Conservation (phyloP, 2,113 vertebrate species). For the Periophthalmodon schlosseri region DNA sequence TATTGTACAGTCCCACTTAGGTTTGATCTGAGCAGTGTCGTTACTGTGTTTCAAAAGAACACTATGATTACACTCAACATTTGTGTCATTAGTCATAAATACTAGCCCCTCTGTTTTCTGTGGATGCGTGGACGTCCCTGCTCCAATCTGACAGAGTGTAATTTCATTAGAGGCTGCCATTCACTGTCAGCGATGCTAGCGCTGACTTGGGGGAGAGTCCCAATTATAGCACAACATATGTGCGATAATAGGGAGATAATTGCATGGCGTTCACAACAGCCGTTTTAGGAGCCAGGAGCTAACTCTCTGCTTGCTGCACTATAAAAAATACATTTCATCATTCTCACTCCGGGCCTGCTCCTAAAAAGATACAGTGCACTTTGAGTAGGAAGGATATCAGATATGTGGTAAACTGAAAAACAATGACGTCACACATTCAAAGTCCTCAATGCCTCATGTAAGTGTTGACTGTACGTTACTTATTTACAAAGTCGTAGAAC, state of each 20-base stretch:
- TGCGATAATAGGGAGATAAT: conserved; percentile 75
- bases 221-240: conserved; percentile 69
- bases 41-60: neutral
- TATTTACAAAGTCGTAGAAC: neutral
- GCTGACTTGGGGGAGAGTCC: conserved; percentile 52
- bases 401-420: conserved; percentile 11
- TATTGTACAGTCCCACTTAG: neutral
- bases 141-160: conserved; percentile 4
- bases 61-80: neutral
- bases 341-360: conserved; percentile 5
- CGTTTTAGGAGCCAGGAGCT: conserved; percentile 58
- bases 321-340: conserved; percentile 40
- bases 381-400: conserved; percentile 17
- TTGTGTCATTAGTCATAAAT: neutral
- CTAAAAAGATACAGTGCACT: conserved; percentile 5
- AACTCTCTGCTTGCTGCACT: conserved; percentile 38
- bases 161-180: conserved; percentile 24
- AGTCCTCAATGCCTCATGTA: conserved; percentile 28
- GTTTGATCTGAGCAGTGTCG: neutral
- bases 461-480: neutral
- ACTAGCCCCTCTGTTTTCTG: too few species aligned
- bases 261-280: conserved; percentile 60
- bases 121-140: neutral
- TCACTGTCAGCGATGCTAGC: conserved; percentile 32
- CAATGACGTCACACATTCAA: conserved; percentile 38